Evolutionary conservation across 2,888 invertebrate species (phyloP).

Genomic region (Rhodophaea formosa): DNA sequence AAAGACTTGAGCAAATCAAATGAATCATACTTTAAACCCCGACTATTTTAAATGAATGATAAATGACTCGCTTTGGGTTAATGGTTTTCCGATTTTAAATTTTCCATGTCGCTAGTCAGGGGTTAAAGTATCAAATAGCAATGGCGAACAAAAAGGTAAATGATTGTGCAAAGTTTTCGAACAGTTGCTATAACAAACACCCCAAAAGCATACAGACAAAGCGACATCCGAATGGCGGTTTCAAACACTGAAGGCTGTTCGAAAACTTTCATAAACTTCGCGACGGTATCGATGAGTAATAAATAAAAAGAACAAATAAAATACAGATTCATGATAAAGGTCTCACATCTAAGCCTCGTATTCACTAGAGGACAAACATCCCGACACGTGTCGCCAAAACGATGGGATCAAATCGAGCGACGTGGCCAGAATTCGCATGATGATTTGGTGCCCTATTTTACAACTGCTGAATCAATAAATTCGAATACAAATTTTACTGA

Average conservation of each 20-base stretch:
- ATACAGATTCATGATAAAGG: constrained; percentile 59
- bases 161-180: constrained; percentile 81
- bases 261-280: constrained; percentile 80
- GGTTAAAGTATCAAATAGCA: constrained; percentile 19
- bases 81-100: background rate
- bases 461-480: too few relatives aligned
- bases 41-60: background rate
- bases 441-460: background rate
- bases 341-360: constrained; percentile 44
- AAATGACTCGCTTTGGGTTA: background rate
- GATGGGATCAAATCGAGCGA: constrained; percentile 18
- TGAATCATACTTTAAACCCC: constrained; percentile 7
- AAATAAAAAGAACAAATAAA: constrained; percentile 62
- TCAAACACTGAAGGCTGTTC: constrained; percentile 84
- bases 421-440: background rate
- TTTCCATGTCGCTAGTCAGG: constrained; percentile 3
- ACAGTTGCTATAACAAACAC: constrained; percentile 75
- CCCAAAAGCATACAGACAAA: constrained; percentile 52
- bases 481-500: background rate
- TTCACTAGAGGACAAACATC: background rate
- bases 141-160: constrained; percentile 32
- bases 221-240: constrained; percentile 73
- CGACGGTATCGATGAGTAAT: constrained; percentile 61
- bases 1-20: background rate
- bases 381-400: constrained; percentile 1